phyloP scores from a whole-genome alignment of 2,113 vertebrate species.

The Amia ocellicauda region DNA sequence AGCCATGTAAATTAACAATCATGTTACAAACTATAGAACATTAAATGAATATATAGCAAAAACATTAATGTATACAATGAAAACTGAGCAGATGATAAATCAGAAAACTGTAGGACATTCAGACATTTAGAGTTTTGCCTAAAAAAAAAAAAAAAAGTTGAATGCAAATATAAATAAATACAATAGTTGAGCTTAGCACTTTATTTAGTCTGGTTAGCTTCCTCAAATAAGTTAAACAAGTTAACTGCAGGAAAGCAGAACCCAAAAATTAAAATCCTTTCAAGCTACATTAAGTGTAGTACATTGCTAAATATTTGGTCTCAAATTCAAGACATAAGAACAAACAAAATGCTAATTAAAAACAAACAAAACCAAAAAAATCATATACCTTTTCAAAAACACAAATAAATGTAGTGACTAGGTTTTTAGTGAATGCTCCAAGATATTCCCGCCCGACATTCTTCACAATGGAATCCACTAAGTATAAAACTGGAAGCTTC shows the following conservation, averaged over 20 bases:
- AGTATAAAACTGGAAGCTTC: constrained; percentile 99
- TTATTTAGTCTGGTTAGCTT: too few relatives aligned
- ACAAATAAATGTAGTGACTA: constrained; percentile 99
- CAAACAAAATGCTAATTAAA: too few relatives aligned
- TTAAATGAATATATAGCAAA: background rate
- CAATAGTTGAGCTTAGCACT: too few relatives aligned
- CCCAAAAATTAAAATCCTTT: background rate
- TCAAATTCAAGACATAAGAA: too few relatives aligned
- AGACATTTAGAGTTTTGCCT: background rate
- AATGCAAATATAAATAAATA: background rate
- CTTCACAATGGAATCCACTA: constrained; percentile 99
- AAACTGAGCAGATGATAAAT: background rate
- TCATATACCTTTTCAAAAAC: constrained; percentile 99
- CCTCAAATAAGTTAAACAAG: too few relatives aligned
- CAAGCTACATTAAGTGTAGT: too few relatives aligned
- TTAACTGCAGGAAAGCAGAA: too few relatives aligned
- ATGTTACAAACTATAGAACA: background rate
- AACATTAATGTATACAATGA: background rate
- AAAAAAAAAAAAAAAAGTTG: constrained; percentile 1
- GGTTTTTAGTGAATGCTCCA: constrained; percentile 99
- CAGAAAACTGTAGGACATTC: background rate
- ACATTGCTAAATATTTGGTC: too few relatives aligned
- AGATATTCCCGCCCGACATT: constrained; percentile 98
- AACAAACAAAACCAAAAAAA: constrained; percentile 39
- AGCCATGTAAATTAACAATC: too few relatives aligned